These are phyloP conservation scores for Hyles lineata DNA, from an alignment of 2,888 invertebrate species.

Conservation along the genomic window DNA sequence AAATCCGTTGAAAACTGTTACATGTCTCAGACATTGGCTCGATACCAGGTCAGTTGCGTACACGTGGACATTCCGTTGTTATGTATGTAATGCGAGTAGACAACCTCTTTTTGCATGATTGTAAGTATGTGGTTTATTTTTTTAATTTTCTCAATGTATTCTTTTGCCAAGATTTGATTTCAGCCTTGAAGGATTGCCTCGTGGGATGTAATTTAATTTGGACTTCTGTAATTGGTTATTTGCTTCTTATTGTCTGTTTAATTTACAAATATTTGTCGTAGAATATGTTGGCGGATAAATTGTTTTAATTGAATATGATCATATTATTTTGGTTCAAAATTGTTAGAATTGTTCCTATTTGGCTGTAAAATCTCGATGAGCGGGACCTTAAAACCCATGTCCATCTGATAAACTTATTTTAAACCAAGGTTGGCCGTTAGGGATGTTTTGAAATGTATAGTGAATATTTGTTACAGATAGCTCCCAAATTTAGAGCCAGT, in stretches of 20 bases:
- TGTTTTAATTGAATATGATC: not conserved
- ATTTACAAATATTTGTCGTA: not conserved
- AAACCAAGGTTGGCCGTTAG: too few species aligned
- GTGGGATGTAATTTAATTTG: not conserved
- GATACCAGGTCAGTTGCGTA: constrained; percentile 72
- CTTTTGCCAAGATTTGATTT: not conserved
- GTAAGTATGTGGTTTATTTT: not conserved
- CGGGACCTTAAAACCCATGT: too few species aligned
- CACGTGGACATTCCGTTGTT: not conserved
- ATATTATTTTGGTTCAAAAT: too few species aligned
- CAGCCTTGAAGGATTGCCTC: not conserved
- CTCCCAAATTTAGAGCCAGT: too few species aligned
- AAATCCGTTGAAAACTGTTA: constrained; percentile 50
- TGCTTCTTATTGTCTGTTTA: not conserved
- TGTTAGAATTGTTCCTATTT: too few species aligned
- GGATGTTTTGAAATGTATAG: too few species aligned
- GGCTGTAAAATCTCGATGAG: too few species aligned
- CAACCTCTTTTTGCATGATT: constrained; percentile 1
- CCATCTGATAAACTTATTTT: too few species aligned
- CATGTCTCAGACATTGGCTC: constrained; percentile 78
- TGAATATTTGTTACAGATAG: too few species aligned
- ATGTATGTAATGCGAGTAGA: constrained; percentile 17
- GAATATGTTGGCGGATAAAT: not conserved
- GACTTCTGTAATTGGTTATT: not conserved
- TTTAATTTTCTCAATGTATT: not conserved